phyloP scores from a whole-genome alignment of 2,113 vertebrate genomes.

The Xiphorhynchus elegans region DNA sequence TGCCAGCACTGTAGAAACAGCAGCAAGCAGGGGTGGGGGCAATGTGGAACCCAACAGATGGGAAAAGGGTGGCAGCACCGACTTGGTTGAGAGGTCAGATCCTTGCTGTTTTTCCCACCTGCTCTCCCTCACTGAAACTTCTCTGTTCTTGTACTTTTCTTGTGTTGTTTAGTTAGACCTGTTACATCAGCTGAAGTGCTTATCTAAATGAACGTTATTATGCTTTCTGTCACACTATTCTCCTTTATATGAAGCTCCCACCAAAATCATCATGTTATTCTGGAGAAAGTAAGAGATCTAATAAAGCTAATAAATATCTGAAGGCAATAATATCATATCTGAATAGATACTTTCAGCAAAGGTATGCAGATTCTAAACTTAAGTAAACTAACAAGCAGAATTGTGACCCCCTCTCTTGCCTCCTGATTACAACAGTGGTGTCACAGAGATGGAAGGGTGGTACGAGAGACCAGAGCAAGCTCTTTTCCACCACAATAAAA shows the following conservation, averaged over 20 bases:
- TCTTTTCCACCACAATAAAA: neutral
- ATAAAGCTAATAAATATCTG: neutral
- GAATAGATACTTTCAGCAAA: neutral
- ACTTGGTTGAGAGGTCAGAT: neutral
- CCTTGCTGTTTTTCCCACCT: neutral
- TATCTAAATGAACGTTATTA: neutral
- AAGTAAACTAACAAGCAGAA: neutral
- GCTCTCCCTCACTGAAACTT: neutral
- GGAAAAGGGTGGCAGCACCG: rapidly evolving
- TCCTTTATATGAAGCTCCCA: neutral
- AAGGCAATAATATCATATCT: neutral
- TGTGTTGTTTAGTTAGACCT: neutral
- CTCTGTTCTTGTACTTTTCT: neutral
- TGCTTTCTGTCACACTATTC: neutral
- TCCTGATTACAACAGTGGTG: neutral
- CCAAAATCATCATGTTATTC: neutral
- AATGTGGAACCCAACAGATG: rapidly evolving
- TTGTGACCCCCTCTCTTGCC: neutral
- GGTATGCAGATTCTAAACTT: neutral
- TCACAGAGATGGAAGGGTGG: neutral
- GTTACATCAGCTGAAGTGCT: neutral
- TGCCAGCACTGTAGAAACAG: rapidly evolving
- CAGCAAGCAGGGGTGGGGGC: neutral
- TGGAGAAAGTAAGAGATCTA: neutral
- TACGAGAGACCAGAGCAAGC: neutral